Conservation (phyloP, 1,140 invertebrate genomes). For the Spodoptera frugiperda region DNA sequence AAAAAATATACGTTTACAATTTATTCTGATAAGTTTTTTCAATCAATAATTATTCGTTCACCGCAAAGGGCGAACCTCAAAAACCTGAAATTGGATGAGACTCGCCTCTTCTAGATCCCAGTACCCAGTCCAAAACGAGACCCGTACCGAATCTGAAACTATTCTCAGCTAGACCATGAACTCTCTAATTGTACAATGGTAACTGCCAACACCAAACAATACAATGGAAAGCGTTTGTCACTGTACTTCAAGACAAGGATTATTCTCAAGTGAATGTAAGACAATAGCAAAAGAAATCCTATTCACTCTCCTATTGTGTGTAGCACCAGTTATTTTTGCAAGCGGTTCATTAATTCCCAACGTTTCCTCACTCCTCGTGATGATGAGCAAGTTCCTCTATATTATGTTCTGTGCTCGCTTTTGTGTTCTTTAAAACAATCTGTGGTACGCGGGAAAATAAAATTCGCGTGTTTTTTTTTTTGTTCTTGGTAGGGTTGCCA, state of each 20-base stretch:
- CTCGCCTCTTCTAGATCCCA: too few species aligned
- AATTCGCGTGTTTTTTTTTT: too few species aligned
- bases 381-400: conserved; percentile 21
- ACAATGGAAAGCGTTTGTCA: not conserved
- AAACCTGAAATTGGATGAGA: too few species aligned
- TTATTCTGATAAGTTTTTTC: too few species aligned
- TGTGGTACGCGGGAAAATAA: too few species aligned
- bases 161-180: too few species aligned
- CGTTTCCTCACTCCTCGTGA: not conserved
- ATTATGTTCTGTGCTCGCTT: conserved; percentile 16
- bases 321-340: conserved; percentile 15
- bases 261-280: conserved; percentile 21
- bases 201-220: not conserved
- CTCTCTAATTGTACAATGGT: not conserved
- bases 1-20: too few species aligned
- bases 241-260: conserved; percentile 11
- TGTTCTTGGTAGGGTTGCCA: too few species aligned
- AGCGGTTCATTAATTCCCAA: conserved; percentile 28
- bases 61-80: too few species aligned
- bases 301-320: conserved; percentile 2
- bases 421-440: not conserved
- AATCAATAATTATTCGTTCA: too few species aligned
- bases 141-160: too few species aligned
- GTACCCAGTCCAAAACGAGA: too few species aligned
- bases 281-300: conserved; percentile 33